These are phyloP conservation scores for Toxonevra muliebris DNA, from an alignment of 2,888 invertebrate genomes.

Conservation along the genomic window DNA sequence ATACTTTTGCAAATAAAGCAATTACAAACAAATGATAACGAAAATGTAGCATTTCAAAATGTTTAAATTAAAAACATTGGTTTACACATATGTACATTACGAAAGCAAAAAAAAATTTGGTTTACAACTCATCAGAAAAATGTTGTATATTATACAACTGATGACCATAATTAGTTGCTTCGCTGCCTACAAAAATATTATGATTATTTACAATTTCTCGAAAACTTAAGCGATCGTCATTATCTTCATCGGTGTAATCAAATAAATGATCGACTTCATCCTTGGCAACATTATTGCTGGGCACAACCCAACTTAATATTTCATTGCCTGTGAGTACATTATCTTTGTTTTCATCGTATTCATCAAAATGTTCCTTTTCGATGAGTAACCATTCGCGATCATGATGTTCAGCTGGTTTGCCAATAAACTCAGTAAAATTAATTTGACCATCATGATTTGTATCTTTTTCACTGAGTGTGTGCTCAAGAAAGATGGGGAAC, in stretches of 20 bases:
- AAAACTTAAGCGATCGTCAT: slow-evolving; percentile 80
- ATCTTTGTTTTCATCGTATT: slow-evolving; percentile 86
- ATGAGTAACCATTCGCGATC: slow-evolving; percentile 77
- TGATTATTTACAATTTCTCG: slow-evolving; percentile 85
- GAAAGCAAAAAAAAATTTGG: slow-evolving; percentile 6
- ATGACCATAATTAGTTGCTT: slow-evolving; percentile 89
- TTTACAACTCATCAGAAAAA: slow-evolving; percentile 82
- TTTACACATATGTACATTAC: slow-evolving; percentile 1
- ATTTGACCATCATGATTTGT: slow-evolving; percentile 83
- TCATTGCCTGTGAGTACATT: slow-evolving; percentile 82
- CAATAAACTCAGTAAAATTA: slow-evolving; percentile 72
- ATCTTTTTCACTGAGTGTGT: slow-evolving; percentile 89
- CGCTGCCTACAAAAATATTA: slow-evolving; percentile 91
- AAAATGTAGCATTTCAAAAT: background rate
- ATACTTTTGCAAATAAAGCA: background rate
- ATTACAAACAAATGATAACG: slow-evolving; percentile 1
- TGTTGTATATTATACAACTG: slow-evolving; percentile 84
- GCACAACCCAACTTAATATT: slow-evolving; percentile 88
- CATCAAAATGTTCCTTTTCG: slow-evolving; percentile 85
- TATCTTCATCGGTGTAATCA: slow-evolving; percentile 84
- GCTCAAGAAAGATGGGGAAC: slow-evolving; percentile 81
- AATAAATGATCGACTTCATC: slow-evolving; percentile 94
- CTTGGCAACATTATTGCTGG: slow-evolving; percentile 86
- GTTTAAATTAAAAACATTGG: background rate
- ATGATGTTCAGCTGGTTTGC: slow-evolving; percentile 69